Conservation (phyloP, 2,888 invertebrate genomes). For the Caenorhabditis sp. region DNA sequence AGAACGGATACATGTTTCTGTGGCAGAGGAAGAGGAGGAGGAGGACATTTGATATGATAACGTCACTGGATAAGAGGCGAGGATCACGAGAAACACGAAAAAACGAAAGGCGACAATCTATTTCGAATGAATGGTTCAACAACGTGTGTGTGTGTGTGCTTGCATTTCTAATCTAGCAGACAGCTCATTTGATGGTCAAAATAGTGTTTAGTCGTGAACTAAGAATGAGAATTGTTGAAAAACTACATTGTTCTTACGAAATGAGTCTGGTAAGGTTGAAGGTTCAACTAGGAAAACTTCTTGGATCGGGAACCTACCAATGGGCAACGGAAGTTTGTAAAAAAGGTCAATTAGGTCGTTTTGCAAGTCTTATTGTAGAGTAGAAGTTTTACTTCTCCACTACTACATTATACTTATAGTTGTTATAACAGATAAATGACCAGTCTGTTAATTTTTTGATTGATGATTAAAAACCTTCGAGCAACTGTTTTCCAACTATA, state of each 20-base stretch:
- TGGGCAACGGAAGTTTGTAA: too few relatives aligned
- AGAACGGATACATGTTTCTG: slow-evolving; percentile 41
- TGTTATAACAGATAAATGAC: too few relatives aligned
- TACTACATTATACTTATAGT: too few relatives aligned
- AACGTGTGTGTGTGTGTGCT: too few relatives aligned
- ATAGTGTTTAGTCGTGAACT: background rate
- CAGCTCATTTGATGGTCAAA: slow-evolving; percentile 3
- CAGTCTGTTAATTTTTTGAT: background rate
- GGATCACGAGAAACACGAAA: slow-evolving; percentile 7
- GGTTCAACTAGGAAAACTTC: too few relatives aligned
- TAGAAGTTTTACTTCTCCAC: too few relatives aligned
- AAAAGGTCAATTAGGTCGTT: too few relatives aligned
- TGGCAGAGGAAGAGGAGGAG: too few relatives aligned
- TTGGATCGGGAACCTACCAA: too few relatives aligned
- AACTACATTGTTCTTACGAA: too few relatives aligned
- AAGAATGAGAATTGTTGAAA: background rate
- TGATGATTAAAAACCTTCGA: slow-evolving; percentile 7
- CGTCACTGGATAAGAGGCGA: slow-evolving; percentile 45
- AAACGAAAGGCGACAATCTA: slow-evolving; percentile 24
- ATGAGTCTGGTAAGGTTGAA: too few relatives aligned
- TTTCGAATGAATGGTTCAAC: slow-evolving; percentile 54
- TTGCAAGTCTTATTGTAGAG: too few relatives aligned
- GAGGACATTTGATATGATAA: slow-evolving; percentile 60
- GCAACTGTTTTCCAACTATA: slow-evolving; percentile 11
- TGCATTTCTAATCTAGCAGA: slow-evolving; percentile 50